Evolutionary conservation across 2,113 vertebrate species (phyloP).

Genomic region (Phyllopteryx taeniolatus): DNA sequence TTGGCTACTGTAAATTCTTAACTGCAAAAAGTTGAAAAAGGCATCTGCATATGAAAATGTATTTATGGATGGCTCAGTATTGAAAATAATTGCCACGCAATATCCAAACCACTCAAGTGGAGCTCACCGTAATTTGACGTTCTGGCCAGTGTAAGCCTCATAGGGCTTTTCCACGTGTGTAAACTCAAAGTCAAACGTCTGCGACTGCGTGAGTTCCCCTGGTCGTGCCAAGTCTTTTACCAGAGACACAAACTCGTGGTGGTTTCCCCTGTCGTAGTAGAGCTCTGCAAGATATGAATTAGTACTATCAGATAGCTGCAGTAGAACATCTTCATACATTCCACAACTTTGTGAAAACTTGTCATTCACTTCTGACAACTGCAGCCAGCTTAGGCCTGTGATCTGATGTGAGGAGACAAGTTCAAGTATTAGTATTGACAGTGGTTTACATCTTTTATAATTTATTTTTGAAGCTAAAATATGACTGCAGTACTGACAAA

Average conservation of each 20-base stretch:
- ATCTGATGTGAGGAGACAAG: background rate
- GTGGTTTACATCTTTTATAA: background rate
- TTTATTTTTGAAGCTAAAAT: background rate
- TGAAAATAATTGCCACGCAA: background rate
- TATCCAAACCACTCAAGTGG: background rate
- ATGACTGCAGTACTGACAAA: background rate
- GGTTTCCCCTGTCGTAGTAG: slow-evolving; percentile 95
- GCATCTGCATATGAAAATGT: too few relatives aligned
- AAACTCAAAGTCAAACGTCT: slow-evolving; percentile 95
- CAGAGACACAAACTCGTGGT: slow-evolving; percentile 94
- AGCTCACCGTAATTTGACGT: slow-evolving; percentile 88
- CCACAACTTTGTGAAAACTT: background rate
- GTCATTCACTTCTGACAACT: background rate
- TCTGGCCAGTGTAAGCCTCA: slow-evolving; percentile 93
- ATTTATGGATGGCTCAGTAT: background rate
- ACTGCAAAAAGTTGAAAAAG: too few relatives aligned
- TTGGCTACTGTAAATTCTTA: too few relatives aligned
- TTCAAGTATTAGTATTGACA: background rate
- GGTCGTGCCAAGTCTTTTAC: slow-evolving; percentile 94
- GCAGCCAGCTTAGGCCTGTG: background rate
- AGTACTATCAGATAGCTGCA: slow-evolving; percentile 4
- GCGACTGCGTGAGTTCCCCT: slow-evolving; percentile 88
- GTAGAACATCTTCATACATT: background rate
- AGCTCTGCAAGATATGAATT: slow-evolving; percentile 75
- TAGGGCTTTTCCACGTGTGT: slow-evolving; percentile 96